Base-by-base conservation (phyloP, 2,113 vertebrate species). In the Xiphophorus hellerii region DNA sequence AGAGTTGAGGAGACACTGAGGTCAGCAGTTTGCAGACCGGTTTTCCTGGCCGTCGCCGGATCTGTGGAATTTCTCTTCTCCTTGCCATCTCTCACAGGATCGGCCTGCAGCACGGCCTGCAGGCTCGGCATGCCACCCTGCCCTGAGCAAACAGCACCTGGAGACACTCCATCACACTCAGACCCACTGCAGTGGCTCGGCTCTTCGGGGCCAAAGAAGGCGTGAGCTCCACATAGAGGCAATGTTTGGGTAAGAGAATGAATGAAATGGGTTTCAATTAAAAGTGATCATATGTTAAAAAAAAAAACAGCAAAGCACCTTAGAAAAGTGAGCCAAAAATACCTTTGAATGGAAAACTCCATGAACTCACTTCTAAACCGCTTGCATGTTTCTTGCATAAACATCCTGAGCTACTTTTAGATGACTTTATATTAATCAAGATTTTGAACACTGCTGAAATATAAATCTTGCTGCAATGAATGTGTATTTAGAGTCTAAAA, bases 1-100 rank as follows among this genome's bases (percentile, higher is more conserved):
- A 81, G 62, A 67, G 80, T 58, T 27, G 29, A 51, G 77, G 70
- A 74, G 63, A 69, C 84, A 86, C 90, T 91, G 84, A 90, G 76
- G 91, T 91, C 87, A 91, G 89, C 84, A 76, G 87, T 88, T 89
- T 84, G 80, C 73, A 67, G 69, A 81, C 60, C 27, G 70, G 73
- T 82, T 88, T 88, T 85, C 82, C 84, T 85, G 84, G 71, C 81
- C 64, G 85, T 76, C 88, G 81, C 78, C 14, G 42, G 44, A 86
- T 83, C 83, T 93, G 93, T 90, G 92, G 90, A 93, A 94, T 94
- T 92, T 93, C 92, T 89, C 92, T 87, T 74, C 86, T 89, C 84
- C 76, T 66, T 62, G 93, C 79, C 82, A 94, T 85, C 81, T 84
- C 67, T 79, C 87, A 76, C 71, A 72, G 58, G 71, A 73, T 33